phyloP scores from a whole-genome alignment of 2,888 invertebrate genomes.

The Eilema depressum region DNA sequence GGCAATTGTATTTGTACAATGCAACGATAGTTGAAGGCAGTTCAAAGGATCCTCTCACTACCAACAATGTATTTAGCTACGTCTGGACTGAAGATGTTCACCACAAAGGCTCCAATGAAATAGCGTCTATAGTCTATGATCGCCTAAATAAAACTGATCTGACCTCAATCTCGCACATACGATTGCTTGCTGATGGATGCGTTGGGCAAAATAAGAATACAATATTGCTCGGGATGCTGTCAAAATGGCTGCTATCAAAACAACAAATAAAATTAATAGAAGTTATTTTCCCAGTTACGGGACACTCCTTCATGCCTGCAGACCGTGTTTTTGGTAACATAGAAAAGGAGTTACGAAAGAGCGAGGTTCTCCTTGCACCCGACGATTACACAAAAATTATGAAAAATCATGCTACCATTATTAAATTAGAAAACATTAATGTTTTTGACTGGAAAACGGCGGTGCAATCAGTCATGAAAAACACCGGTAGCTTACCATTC shows the following conservation, averaged over 20 bases:
- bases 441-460: too few relatives aligned
- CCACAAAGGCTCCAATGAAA: not conserved
- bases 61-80: not conserved
- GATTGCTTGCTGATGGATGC: not conserved
- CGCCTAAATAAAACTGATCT: not conserved
- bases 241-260: not conserved
- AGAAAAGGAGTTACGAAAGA: too few relatives aligned
- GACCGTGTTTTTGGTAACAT: too few relatives aligned
- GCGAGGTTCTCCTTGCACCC: too few relatives aligned
- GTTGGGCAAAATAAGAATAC: not conserved
- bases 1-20: constrained; percentile 1
- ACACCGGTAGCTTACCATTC: too few relatives aligned
- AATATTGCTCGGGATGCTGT: not conserved
- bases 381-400: too few relatives aligned
- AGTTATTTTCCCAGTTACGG: not conserved
- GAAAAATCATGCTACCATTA: too few relatives aligned
- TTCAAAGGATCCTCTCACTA: not conserved
- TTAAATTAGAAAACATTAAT: too few relatives aligned
- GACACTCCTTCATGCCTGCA: not conserved
- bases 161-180: not conserved
- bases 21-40: not conserved
- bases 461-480: too few relatives aligned
- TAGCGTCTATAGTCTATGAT: not conserved
- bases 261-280: not conserved
- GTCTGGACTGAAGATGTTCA: not conserved